Evolutionary conservation across 2,888 invertebrate genomes (phyloP).

Genomic region (Archaeoteleia sp.): DNA sequence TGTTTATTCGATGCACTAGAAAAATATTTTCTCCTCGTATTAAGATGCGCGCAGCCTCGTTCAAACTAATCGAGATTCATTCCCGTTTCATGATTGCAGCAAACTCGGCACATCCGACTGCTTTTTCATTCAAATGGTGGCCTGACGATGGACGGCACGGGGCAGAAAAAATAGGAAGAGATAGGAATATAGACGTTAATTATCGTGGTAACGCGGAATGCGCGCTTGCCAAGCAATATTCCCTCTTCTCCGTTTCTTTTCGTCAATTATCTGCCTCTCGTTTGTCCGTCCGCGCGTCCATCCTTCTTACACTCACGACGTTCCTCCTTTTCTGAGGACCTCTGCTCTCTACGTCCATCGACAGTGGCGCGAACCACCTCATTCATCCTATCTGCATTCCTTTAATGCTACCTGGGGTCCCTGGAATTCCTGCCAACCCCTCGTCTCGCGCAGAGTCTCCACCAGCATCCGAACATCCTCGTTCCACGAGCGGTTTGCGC

Average conservation of each 20-base stretch:
- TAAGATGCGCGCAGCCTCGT: background rate
- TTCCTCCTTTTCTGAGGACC: slow-evolving; percentile 40
- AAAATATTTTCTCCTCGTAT: too few relatives aligned
- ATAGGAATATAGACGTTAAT: slow-evolving; percentile 44
- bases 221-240: slow-evolving; percentile 44
- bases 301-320: slow-evolving; percentile 15
- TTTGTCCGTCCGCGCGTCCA: slow-evolving; percentile 18
- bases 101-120: slow-evolving; percentile 2
- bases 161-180: slow-evolving; percentile 16
- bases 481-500: too few relatives aligned
- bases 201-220: slow-evolving; percentile 53
- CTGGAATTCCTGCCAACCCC: slow-evolving; percentile 64
- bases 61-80: background rate
- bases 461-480: slow-evolving; percentile 49
- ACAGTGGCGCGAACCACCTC: slow-evolving; percentile 70
- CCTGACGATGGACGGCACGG: slow-evolving; percentile 2
- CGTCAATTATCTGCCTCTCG: slow-evolving; percentile 45
- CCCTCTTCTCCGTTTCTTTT: slow-evolving; percentile 35
- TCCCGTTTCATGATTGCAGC: background rate
- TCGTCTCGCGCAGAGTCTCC: slow-evolving; percentile 21
- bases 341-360: slow-evolving; percentile 36
- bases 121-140: slow-evolving; percentile 1
- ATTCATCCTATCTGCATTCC: slow-evolving; percentile 74
- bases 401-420: slow-evolving; percentile 71
- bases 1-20: too few relatives aligned